Conservation (phyloP, 2,113 vertebrate species). For the Gallinago undulata region DNA sequence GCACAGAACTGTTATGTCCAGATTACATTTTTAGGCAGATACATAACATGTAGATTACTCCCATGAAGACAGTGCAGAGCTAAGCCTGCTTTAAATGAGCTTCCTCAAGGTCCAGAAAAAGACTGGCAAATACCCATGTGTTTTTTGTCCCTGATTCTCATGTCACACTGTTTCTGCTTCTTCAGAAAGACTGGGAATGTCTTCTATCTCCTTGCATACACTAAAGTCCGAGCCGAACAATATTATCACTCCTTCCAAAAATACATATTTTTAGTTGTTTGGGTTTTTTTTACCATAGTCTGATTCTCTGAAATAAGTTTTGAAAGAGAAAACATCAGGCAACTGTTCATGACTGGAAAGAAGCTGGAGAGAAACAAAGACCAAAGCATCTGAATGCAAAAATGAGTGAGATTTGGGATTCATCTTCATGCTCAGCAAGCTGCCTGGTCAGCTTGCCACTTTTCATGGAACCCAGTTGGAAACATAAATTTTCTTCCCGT, state of each 20-base stretch:
- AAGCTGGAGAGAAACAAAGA: not conserved
- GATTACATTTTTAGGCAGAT: not conserved
- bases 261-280: not conserved
- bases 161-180: not conserved
- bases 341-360: not conserved
- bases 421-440: not conserved
- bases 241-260: not conserved
- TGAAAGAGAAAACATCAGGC: not conserved
- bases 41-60: not conserved
- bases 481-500: not conserved
- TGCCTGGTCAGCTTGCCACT: not conserved
- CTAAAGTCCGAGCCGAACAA: not conserved
- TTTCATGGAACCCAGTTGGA: not conserved
- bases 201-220: not conserved
- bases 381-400: not conserved
- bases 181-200: not conserved
- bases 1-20: rapidly evolving
- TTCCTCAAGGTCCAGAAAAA: not conserved
- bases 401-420: not conserved
- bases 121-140: not conserved
- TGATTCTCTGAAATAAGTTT: not conserved
- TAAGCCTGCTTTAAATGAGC: not conserved
- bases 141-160: not conserved
- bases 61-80: not conserved
- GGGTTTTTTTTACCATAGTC: not conserved